These are phyloP conservation scores for Magallana angulata DNA, from an alignment of 1,140 invertebrate species.

Conservation along the genomic window DNA sequence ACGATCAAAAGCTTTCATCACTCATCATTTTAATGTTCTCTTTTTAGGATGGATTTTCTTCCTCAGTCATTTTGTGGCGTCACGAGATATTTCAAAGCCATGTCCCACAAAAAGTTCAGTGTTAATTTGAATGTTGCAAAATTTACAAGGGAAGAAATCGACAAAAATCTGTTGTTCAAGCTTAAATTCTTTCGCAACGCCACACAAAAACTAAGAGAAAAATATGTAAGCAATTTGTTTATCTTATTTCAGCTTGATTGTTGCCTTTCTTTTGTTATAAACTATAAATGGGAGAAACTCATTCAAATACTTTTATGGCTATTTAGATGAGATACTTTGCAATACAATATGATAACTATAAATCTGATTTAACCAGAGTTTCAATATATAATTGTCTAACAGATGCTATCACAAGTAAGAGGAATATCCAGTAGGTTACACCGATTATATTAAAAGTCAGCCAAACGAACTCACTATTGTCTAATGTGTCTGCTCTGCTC, in stretches of 20 bases:
- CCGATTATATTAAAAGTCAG: not conserved
- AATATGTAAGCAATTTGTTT: not conserved
- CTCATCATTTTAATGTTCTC: too few relatives aligned
- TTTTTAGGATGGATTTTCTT: not conserved
- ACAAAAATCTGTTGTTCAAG: not conserved
- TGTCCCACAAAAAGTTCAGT: not conserved
- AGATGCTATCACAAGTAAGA: not conserved
- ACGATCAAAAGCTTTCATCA: too few relatives aligned
- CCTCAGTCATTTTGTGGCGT: not conserved
- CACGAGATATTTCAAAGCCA: not conserved
- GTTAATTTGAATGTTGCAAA: not conserved
- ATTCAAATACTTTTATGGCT: too few relatives aligned
- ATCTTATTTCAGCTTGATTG: not conserved
- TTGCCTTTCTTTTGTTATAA: too few relatives aligned
- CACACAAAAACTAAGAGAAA: not conserved
- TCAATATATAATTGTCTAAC: not conserved
- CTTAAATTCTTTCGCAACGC: not conserved
- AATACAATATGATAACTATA: too few relatives aligned
- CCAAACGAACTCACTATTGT: too few relatives aligned
- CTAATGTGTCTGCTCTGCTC: too few relatives aligned
- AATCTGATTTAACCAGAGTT: too few relatives aligned
- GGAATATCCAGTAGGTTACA: not conserved
- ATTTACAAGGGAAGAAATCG: not conserved
- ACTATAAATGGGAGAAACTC: too few relatives aligned
- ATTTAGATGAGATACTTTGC: too few relatives aligned